phyloP scores from a whole-genome alignment of 2,888 invertebrate genomes.

The Monochamus alternatus region DNA sequence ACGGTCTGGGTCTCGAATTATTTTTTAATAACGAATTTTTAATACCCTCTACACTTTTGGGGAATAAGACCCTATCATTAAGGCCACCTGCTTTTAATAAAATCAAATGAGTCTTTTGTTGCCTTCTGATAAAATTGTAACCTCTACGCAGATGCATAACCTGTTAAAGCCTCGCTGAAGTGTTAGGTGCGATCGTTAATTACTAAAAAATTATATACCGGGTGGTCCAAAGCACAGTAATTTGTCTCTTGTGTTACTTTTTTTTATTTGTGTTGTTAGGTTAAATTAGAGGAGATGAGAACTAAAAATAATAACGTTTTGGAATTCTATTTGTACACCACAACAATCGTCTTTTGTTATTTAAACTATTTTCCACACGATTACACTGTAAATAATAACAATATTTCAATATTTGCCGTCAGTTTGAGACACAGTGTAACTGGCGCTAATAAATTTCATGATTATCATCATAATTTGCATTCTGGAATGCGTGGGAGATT shows the following conservation, averaged over 20 bases:
- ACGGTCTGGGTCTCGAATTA: neutral
- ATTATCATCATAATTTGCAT: neutral
- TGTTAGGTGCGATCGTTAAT: neutral
- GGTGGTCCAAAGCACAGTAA: neutral
- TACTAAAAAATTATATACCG: neutral
- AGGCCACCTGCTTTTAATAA: neutral
- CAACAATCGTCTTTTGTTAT: too few relatives aligned
- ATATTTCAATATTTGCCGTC: too few relatives aligned
- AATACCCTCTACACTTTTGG: neutral
- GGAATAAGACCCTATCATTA: conserved; percentile 3
- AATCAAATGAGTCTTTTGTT: conserved; percentile 1
- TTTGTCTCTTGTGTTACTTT: neutral
- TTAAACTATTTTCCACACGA: too few relatives aligned
- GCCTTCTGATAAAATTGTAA: neutral
- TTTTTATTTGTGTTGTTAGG: neutral
- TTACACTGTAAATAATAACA: too few relatives aligned
- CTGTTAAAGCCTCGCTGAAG: neutral
- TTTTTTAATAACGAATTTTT: conserved; percentile 5
- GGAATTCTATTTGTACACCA: too few relatives aligned
- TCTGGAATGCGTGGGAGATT: neutral
- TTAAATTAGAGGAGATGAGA: too few relatives aligned
- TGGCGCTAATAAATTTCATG: neutral
- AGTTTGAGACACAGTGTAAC: neutral
- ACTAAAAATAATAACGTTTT: too few relatives aligned
- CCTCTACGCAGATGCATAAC: neutral